A percentile compares a stretch with the other conserved stretches of the same genome.
phyloP scores from a whole-genome alignment of 2,888 invertebrate species.

The Belgica antarctica region DNA sequence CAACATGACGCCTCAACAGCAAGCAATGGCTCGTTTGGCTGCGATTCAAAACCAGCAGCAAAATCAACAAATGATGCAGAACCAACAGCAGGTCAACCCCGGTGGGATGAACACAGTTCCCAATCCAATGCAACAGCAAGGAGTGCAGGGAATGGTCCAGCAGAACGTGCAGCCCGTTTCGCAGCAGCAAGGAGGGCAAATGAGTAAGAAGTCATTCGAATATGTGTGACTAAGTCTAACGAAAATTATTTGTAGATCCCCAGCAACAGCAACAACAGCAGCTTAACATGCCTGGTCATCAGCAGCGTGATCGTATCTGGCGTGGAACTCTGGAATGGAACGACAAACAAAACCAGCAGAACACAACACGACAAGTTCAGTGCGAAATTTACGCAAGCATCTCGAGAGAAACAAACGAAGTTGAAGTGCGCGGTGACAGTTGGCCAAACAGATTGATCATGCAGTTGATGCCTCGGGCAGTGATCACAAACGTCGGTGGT shows the following conservation, averaged over 20 bases:
- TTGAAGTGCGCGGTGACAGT: slow-evolving; percentile 87
- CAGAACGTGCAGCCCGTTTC: slow-evolving; percentile 3
- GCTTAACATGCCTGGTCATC: neutral
- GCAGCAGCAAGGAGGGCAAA: neutral
- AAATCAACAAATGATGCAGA: neutral
- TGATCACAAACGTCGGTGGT: slow-evolving; percentile 87
- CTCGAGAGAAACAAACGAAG: slow-evolving; percentile 72
- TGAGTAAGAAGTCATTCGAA: neutral
- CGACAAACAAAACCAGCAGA: slow-evolving; percentile 76
- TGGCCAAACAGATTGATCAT: slow-evolving; percentile 92
- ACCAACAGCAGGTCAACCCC: neutral
- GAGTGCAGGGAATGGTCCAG: neutral
- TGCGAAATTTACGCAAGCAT: slow-evolving; percentile 71
- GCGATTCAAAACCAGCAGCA: slow-evolving; percentile 38
- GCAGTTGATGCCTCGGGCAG: slow-evolving; percentile 90
- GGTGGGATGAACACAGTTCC: neutral
- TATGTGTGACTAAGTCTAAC: neutral
- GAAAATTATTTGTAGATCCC: neutral
- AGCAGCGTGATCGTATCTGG: slow-evolving; percentile 61
- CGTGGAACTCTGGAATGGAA: slow-evolving; percentile 88
- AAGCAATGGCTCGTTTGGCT: slow-evolving; percentile 46
- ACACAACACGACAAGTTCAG: slow-evolving; percentile 69
- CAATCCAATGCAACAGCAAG: slow-evolving; percentile 27
- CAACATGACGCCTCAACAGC: slow-evolving; percentile 44
- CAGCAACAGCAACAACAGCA: slow-evolving; percentile 21